Evolutionary conservation across 1,140 invertebrate species (phyloP).

Genomic region (Oreohelix idahoensis): DNA sequence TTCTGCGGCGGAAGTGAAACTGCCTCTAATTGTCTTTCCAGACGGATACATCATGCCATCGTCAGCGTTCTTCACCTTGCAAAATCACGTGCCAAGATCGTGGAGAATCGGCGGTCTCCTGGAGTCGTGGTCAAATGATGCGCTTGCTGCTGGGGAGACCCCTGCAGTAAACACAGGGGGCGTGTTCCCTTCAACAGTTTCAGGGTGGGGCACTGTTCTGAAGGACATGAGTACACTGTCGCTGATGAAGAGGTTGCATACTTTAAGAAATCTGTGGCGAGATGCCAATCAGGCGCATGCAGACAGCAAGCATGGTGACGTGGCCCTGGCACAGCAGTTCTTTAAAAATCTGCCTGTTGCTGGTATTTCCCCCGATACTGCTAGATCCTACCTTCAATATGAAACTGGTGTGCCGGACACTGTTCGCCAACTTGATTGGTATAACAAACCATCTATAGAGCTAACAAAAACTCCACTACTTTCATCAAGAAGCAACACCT

Average conservation of each 20-base stretch:
- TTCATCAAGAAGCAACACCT: not conserved
- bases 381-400: not conserved
- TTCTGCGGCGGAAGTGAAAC: not conserved
- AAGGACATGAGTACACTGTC: conserved; percentile 18
- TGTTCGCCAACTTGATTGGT: not conserved
- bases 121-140: conserved; percentile 25
- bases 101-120: conserved; percentile 28
- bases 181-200: not conserved
- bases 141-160: not conserved
- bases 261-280: conserved; percentile 18
- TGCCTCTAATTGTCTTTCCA: not conserved
- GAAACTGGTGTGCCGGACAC: conserved; percentile 1
- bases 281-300: not conserved
- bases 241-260: conserved; percentile 13
- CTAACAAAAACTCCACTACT: too few relatives aligned
- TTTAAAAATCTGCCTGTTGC: conserved; percentile 4
- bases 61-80: not conserved
- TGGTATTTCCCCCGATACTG: conserved; percentile 18
- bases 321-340: not conserved
- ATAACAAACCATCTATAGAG: not conserved
- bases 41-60: conserved; percentile 12
- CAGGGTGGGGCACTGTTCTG: not conserved
- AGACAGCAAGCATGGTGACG: not conserved
- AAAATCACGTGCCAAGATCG: conserved; percentile 12
- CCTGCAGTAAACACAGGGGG: conserved; percentile 15